Evolutionary conservation across 1,140 invertebrate species (phyloP), one percentile per base, ranked within the genome.

Genomic region (Thalassaphorura encarpata): DNA sequence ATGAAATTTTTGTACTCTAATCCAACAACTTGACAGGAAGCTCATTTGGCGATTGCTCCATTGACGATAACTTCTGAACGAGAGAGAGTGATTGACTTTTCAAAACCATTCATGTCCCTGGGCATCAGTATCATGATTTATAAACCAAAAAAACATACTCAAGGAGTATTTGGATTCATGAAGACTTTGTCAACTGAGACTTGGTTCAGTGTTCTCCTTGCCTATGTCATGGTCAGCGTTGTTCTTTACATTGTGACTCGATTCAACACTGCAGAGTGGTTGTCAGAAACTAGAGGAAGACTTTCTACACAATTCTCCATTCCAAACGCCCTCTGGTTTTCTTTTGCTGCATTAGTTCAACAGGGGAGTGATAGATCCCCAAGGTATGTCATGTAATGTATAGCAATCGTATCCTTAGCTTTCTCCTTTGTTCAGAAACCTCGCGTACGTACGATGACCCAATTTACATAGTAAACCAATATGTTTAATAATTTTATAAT

Each of bases 21-120:
- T n/a, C n/a, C n/a, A n/a, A n/a, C n/a, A n/a, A n/a, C n/a, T n/a
- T n/a, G n/a, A n/a, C 33, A 80, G 78, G 76, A 78, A 69, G 80
- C 80, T 6, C 80, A 83, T 67, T 68, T 83, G 39, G 76, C 78
- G 1, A 78, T 83, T 19, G 77, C 79, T 13, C 76, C 79, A 2
- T 67, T 83, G 40, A 83, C 81, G 31, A 82, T 82, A 59, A 83
- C 78, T 24, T 70, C 75, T 66, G 68, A 75, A 31, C 54, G 81
- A 43, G 81, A 83, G 69, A 69, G 79, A 63, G 78, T 80, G 15
- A 78, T 83, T 48, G 81, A 83, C 68, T 67, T 67, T 42, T 79
- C 78, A n/a, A 83, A 83, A 68, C 81, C 81, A 23, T 83, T 82
- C 69, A 78, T 83, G 71, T 80, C 78, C 50, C 72, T 82, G 3